Evolutionary conservation across 2,797 vertebrate species (phyloP).

Genomic region (Lithobates pipiens): DNA sequence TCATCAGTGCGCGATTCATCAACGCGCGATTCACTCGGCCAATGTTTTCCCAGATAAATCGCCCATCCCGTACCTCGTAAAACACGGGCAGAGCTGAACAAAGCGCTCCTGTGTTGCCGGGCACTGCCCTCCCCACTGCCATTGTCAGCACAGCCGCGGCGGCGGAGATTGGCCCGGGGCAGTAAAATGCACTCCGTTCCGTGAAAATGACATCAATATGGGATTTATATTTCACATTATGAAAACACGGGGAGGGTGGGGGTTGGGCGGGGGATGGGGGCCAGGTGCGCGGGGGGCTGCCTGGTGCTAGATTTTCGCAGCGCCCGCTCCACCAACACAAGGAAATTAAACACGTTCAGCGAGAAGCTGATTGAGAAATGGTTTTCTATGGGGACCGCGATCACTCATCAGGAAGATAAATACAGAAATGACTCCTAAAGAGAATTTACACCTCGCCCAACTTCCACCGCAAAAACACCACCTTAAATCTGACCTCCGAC

Average conservation of each 20-base stretch:
- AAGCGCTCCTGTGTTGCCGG: constrained; percentile 73
- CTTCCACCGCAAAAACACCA: no score
- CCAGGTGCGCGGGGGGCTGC: background rate
- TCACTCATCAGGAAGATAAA: no score
- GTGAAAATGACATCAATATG: background rate
- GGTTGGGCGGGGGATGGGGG: background rate
- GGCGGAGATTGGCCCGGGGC: constrained; percentile 75
- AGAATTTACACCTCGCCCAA: no score
- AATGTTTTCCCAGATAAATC: constrained; percentile 65
- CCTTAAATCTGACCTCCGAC: no score
- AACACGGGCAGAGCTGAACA: constrained; percentile 75
- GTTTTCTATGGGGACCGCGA: no score
- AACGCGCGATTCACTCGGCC: constrained; percentile 64
- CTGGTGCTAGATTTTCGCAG: background rate
- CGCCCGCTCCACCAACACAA: background rate
- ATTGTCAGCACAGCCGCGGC: constrained; percentile 65
- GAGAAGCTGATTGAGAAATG: no score
- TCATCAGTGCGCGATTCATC: constrained; percentile 69
- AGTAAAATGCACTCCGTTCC: constrained; percentile 66
- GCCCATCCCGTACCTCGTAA: constrained; percentile 71
- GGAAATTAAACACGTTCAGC: constrained; percentile 44
- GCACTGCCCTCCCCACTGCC: constrained; percentile 68
- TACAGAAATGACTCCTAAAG: no score
- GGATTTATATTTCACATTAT: background rate
- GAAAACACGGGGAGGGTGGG: background rate